Percentiles rank a stretch among this genome's conserved stretches.
Evolutionary conservation across 1,140 invertebrate genomes (phyloP).

Genomic region (Zeugodacus cucurbitae): DNA sequence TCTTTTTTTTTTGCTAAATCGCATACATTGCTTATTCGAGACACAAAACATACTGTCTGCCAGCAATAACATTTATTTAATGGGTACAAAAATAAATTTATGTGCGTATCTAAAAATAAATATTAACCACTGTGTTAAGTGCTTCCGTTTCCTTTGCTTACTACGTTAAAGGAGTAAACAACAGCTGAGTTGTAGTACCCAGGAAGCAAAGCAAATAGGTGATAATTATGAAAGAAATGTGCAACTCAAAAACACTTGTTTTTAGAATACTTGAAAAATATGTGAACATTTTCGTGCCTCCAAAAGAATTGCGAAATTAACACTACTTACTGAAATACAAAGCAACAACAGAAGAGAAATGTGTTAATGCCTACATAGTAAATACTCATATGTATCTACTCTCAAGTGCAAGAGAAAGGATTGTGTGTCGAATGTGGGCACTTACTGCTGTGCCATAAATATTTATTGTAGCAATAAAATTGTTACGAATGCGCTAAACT

Average conservation of each 20-base stretch:
- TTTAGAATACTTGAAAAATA: neutral
- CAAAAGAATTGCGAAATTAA: neutral
- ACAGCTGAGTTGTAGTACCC: neutral
- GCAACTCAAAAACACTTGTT: neutral
- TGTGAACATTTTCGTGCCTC: neutral
- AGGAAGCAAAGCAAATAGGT: neutral
- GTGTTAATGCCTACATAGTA: neutral
- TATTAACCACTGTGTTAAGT: neutral
- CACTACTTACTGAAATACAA: neutral
- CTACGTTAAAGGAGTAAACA: neutral
- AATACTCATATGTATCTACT: no score
- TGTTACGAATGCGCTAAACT: neutral
- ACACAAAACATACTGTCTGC: no score
- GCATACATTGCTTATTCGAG: no score
- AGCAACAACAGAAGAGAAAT: neutral
- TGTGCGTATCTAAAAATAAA: neutral
- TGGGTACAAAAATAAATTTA: no score
- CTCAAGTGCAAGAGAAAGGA: neutral
- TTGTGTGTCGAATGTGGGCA: neutral
- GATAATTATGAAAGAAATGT: neutral
- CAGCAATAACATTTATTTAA: no score
- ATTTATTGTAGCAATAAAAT: conserved; percentile 2
- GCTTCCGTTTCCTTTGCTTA: neutral
- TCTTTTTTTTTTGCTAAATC: no score
- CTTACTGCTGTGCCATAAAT: neutral